phyloP scores from a whole-genome alignment of 2,113 vertebrate species.

The Nannospalax galili region DNA sequence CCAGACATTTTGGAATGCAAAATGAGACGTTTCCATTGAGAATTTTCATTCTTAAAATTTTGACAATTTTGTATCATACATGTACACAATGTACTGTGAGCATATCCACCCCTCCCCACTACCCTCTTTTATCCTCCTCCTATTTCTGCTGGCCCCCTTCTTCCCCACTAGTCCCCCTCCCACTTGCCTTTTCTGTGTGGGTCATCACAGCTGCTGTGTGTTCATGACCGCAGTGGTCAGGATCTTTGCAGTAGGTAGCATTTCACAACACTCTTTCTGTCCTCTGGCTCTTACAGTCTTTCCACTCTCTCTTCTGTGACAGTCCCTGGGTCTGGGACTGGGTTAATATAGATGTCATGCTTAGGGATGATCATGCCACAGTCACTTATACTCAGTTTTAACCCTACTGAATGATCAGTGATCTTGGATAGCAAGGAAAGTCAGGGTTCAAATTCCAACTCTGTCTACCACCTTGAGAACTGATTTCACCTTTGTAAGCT shows the following conservation, averaged over 20 bases:
- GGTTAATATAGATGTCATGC: neutral
- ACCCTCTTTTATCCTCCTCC: neutral
- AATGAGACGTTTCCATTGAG: neutral
- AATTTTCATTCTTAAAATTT: neutral
- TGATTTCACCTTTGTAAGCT: neutral
- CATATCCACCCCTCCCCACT: neutral
- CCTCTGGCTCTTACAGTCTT: neutral
- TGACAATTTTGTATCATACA: neutral
- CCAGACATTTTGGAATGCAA: conserved; percentile 9
- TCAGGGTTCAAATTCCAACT: neutral
- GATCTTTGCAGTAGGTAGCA: neutral
- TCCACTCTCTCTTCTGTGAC: neutral
- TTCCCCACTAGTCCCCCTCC: neutral
- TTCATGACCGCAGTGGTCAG: no score
- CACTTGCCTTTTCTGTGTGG: no score
- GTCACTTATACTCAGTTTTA: neutral
- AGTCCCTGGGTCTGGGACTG: no score
- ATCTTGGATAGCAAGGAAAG: neutral
- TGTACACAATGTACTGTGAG: neutral
- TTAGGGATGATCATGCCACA: neutral
- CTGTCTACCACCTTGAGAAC: neutral
- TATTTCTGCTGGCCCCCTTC: neutral
- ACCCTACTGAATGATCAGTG: neutral
- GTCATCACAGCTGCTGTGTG: neutral
- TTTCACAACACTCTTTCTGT: neutral